phyloP scores from a whole-genome alignment of 1,140 invertebrate genomes.

The Diploscapter pachys region DNA sequence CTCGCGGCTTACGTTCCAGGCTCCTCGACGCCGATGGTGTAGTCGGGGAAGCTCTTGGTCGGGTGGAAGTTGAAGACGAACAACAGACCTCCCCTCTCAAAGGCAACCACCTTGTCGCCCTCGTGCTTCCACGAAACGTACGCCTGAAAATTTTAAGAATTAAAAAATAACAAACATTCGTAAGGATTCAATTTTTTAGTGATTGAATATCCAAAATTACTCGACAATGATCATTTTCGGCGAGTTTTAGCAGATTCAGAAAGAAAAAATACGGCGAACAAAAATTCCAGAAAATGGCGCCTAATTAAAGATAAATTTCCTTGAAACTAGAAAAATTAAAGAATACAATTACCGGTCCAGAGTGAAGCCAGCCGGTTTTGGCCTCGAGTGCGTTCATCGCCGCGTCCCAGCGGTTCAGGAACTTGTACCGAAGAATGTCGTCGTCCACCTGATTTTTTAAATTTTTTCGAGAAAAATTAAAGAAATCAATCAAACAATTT shows the following conservation, averaged over 20 bases:
- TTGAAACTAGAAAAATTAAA: no score
- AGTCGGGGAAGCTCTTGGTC: constrained; percentile 86
- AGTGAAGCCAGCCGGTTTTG: constrained; percentile 82
- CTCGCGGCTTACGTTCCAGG: constrained; percentile 66
- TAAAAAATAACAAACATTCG: no score
- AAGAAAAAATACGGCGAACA: no score
- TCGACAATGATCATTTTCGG: no score
- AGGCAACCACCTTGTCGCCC: constrained; percentile 89
- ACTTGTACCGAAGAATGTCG: constrained; percentile 75
- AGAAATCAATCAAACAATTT: no score
- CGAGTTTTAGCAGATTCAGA: no score
- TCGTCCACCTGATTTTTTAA: constrained; percentile 69
- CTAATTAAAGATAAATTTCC: no score
- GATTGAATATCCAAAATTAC: no score
- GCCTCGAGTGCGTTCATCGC: constrained; percentile 85
- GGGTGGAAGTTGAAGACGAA: constrained; percentile 98
- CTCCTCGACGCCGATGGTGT: constrained; percentile 73
- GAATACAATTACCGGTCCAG: constrained; percentile 48
- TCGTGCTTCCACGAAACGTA: constrained; percentile 94
- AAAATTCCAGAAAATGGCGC: no score
- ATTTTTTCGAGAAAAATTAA: no score
- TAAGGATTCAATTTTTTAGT: no score
- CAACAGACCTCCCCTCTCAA: constrained; percentile 82
- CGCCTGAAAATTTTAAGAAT: constrained; percentile 57
- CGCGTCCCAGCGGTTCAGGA: constrained; percentile 84